Base-by-base conservation (phyloP, 2,888 invertebrate species). In the Anoplius nigerrimus region DNA sequence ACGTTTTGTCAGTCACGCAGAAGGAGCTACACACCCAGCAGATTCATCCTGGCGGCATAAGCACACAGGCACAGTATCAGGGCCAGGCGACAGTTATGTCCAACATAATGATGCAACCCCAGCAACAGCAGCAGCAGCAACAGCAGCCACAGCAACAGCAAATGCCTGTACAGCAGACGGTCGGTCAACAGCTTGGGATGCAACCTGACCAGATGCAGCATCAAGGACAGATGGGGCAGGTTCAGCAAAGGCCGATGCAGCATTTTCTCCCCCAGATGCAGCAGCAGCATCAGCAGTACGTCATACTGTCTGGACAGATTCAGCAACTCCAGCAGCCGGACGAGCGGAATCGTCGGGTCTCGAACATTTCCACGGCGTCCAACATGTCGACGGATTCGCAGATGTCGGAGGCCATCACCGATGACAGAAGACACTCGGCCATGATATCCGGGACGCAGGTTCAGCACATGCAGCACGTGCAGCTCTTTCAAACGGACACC, bases 321-420 rank as follows among this genome's bases (percentile, higher is more conserved):
- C 71, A 76, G 48, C 79, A 81, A 18, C 56, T 87, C 24, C 85
- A 85, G 45, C 78, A 84, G 43, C 57, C 76, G 2, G 88, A 88
- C n/a, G 88, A 88, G 20, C 81, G 87, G 42, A 86, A 86, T 66
- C 85, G 88, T 22, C 83, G 88, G n/a, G 80, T 86, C 18, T 86
- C 88, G 0, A 88, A 84, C 66, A 86, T 87, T 59, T 86, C 87
- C 2, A 80, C 81, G 0, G 71, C 80, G 0, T 85, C 87, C 2
- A 86, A 83, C 27, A 66, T 86, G 11, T 86, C 87, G 0, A 79
- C 79, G 8, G 87, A 88, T 64, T 88, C 87, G 0, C 87, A 86
- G 42, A 62, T 83, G 5, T 82, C 82, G 0, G 86, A 86, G 56
- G 56, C 57, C 22, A 63, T 75, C 4, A 13, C 61, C 0, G 83